Evolutionary conservation across 1,140 invertebrate species (phyloP), one percentile per base, ranked within the genome.

Genomic region (Lucilia cuprina): DNA sequence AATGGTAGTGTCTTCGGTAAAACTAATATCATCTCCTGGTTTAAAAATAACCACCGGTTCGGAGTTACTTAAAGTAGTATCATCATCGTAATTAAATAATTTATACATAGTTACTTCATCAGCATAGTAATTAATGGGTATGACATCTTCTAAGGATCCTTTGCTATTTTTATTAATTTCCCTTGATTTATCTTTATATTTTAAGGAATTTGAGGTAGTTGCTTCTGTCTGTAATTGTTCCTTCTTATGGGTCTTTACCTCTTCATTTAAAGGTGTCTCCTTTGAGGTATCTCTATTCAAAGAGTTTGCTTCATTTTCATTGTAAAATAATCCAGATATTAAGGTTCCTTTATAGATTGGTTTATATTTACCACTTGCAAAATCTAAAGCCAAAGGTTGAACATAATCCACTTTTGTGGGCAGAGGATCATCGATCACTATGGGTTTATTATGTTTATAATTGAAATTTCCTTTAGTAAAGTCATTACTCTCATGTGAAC

Each of bases 11-110:
- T 70, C 82, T 30, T 83, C 21, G 3, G 19, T 21, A 41, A 83
- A 83, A 9, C 17, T 21, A 4, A 74, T 75, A 75, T 83, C 83
- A 75, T 83, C 83, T 0, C 83, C 83, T 0, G 10, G 85, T 85
- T 75, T 78, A 65, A 88, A 88, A 5, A 83, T 17, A 0, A 86
- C 77, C 9, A 85, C 85, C 0, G 85, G 85, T 21, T 8, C 13
- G 13, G 12, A 9, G 19, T 2, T 2, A 50, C 5, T 80, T n/a
- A 80, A 25, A 21, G 9, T 8, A 50, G 13, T 49, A 1, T 50
- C 41, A 50, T 80, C 77, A 21, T 80, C 41, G 13, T 21, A 47
- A 49, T 80, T 80, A n/a, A 80, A 80, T 14, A 80, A 49, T 50
- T 80, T 49, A 13, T 21, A 80, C 2, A 14, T 13, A 1, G 41